phyloP scores from a whole-genome alignment of 2,797 vertebrate genomes.

The Enteromius argenteus region DNA sequence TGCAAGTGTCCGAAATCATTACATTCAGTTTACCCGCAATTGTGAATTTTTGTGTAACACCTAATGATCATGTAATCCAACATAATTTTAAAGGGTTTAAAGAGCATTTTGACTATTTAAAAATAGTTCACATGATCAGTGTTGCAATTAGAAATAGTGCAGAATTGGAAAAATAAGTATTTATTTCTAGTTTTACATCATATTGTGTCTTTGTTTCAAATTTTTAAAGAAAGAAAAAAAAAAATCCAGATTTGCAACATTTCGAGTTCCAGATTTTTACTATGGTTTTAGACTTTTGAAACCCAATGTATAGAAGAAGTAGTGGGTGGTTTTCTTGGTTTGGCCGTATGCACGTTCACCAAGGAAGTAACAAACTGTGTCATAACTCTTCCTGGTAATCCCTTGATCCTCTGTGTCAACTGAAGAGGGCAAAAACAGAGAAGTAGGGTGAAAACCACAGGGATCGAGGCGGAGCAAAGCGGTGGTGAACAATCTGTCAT shows the following conservation, averaged over 20 bases:
- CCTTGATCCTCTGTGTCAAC: neutral
- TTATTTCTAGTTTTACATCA: neutral
- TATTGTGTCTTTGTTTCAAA: neutral
- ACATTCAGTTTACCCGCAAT: neutral
- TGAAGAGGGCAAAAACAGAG: neutral
- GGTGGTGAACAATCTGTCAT: slow-evolving; percentile 3
- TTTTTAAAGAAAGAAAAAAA: neutral
- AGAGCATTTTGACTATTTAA: neutral
- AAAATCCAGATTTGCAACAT: neutral
- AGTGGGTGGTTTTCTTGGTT: neutral
- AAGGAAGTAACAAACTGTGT: neutral
- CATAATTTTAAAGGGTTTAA: neutral
- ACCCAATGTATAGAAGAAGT: neutral
- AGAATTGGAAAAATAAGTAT: neutral
- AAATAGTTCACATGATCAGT: neutral
- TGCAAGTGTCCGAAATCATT: neutral
- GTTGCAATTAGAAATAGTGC: neutral
- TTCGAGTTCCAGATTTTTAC: neutral
- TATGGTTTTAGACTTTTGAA: slow-evolving; percentile 1
- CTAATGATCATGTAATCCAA: neutral
- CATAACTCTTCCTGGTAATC: slow-evolving; percentile 42
- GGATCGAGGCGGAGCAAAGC: neutral
- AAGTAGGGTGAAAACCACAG: slow-evolving; percentile 25
- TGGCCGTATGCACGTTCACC: neutral
- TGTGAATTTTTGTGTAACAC: neutral